Base-by-base conservation (phyloP, 1,140 invertebrate genomes). In the Drosophila sp. region DNA sequence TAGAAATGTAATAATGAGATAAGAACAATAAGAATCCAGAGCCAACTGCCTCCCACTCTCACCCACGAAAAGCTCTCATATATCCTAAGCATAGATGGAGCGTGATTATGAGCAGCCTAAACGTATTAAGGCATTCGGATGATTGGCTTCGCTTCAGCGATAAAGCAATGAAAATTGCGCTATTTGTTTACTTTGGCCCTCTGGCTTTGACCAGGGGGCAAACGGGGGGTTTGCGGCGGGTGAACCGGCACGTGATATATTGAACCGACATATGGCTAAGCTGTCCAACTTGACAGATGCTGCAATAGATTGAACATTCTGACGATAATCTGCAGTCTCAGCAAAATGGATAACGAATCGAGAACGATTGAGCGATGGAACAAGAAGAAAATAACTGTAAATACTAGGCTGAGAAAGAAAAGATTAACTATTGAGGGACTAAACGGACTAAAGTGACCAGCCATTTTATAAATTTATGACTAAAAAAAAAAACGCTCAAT, bases 101-200 rank as follows among this genome's bases (percentile, higher is more conserved):
- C 83, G 83, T 87, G 83, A 87, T 87, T 87, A 87, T 87, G 83
- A 87, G 84, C 83, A 87, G 83, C 80, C 83, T 89, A 83, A 87
- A 74, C 76, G 83, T 73, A 87, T 87, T 87, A 87, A 68, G 57
- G 84, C 41, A 3, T 58, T 70, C 66, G 66, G 66, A 66, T 87
- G 83, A 86, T 86, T 87, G 79, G 79, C 60, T 56, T 50, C 47
- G 41, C 63, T 38, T 17, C 30, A 54, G 40, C 77, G 76, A 80
- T 85, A 77, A 80, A 71, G 73, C 81, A 87, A 74, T 83, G 85
- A 80, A 87, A 89, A 87, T 74, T 83, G 70, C 67, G 67, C 79
- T 76, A 83, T 87, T 83, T 89, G 83, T 89, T 87, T 79, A 62
- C 75, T 68, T 62, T 63, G 7, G 47, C 25, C 40, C 17, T 38